phyloP scores from a whole-genome alignment of 2,888 invertebrate genomes.

The Lycia hirtaria region DNA sequence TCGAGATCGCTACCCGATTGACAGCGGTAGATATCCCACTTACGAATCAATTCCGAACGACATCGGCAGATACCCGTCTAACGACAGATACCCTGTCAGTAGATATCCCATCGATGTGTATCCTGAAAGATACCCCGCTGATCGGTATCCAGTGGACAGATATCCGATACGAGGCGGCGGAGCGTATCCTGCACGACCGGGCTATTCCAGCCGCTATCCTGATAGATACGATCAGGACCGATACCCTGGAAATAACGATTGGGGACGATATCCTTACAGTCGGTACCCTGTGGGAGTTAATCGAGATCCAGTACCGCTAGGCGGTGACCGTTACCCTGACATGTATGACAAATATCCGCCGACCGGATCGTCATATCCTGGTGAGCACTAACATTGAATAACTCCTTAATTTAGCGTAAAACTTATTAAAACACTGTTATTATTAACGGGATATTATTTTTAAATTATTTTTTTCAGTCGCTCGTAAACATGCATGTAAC shows the following conservation, averaged over 20 bases:
- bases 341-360: conserved; percentile 86
- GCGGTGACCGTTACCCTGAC: conserved; percentile 80
- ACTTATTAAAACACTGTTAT: no score
- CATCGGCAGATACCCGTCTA: conserved; percentile 63
- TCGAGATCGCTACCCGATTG: conserved; percentile 35
- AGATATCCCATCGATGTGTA: conserved; percentile 71
- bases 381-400: conserved; percentile 63
- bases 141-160: conserved; percentile 69
- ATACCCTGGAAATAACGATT: conserved; percentile 65
- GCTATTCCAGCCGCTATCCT: conserved; percentile 69
- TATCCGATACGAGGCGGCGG: conserved; percentile 64
- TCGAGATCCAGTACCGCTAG: conserved; percentile 79
- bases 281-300: conserved; percentile 80
- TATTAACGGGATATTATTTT: no score
- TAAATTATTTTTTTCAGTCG: no score
- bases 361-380: conserved; percentile 82
- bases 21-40: conserved; percentile 47
- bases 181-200: conserved; percentile 67
- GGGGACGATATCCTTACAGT: conserved; percentile 77
- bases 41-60: conserved; percentile 72
- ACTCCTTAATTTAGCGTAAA: conserved; percentile 33
- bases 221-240: conserved; percentile 82
- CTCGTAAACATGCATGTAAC: no score
- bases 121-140: conserved; percentile 65
- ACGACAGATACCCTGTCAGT: conserved; percentile 73